Base-by-base conservation (phyloP, 2,113 vertebrate species). In the Nicator chloris region DNA sequence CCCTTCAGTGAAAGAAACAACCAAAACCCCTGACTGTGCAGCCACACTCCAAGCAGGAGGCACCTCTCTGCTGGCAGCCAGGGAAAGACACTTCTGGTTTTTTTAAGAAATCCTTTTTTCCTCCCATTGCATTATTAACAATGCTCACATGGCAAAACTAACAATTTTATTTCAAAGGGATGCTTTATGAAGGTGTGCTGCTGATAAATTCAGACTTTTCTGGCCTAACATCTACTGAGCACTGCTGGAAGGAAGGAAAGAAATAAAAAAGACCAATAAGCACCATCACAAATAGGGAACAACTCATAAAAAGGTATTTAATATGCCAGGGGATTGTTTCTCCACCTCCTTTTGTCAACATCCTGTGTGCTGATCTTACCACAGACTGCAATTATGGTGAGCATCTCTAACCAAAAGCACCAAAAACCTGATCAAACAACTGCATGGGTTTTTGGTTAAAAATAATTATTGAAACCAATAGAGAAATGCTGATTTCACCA, bases 141-240 rank as follows among this genome's bases (percentile, higher is more conserved):
- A 68, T 91, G 85, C 75, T 95, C 92, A 95, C 90, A 93, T 69
- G 79, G 82, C 53, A 95, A 94, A 95, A 93, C 66, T 94, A 87
- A 72, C 57, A 88, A 85, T 91, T 89, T 92, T 56, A 79, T 89
- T 93, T 93, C 94, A 93, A 94, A 93, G 53, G 51, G 69, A 65
- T 82, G 35, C 30, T 66, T 90, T 77, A 77, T 33, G 66, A 85
- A 91, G 75, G 68, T 10, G 4, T 31, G 51, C 19, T 76, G 75
- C 66, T 70, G 78, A 89, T 78, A 89, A 92, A 92, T 64, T 82
- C 83, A 77, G 71, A 68, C 20, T 84, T 78, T 86, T 79, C 77
- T 60, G 56, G 91, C 44, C 26, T 50, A 77, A 50, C 24, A 78
- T 57, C 94, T 68, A 49, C 60, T 44, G 68, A 88, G 47, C 30